These are phyloP conservation scores for Amphipyra tragopoginis DNA, from an alignment of 2,888 invertebrate species.

Conservation along the genomic window DNA sequence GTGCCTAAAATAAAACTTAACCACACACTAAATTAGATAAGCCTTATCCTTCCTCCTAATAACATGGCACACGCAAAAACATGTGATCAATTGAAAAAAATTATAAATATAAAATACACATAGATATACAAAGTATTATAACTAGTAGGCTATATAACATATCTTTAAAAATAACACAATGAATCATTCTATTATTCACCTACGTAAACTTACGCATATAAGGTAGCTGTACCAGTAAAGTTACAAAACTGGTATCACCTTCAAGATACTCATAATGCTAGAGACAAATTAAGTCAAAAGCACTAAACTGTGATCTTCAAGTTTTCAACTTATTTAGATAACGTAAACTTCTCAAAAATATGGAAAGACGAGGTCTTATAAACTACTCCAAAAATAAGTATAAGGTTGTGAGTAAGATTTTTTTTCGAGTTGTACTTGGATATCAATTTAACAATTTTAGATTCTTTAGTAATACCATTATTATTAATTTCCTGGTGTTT, in stretches of 20 bases:
- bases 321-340: constrained; percentile 1
- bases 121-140: neutral
- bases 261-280: constrained; percentile 8
- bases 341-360: constrained; percentile 1
- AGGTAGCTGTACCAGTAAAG: constrained; percentile 7
- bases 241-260: constrained; percentile 36
- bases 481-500: too few species aligned
- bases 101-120: neutral
- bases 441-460: too few species aligned
- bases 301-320: neutral
- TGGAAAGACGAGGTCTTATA: neutral
- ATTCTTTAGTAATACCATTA: too few species aligned
- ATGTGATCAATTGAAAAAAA: neutral
- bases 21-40: neutral
- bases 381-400: too few species aligned
- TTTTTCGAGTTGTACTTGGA: too few species aligned
- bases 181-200: constrained; percentile 23
- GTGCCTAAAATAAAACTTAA: too few species aligned
- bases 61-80: neutral
- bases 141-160: neutral
- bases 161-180: constrained; percentile 1
- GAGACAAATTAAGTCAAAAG: neutral
- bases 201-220: constrained; percentile 15
- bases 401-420: too few species aligned
- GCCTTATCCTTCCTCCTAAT: constrained; percentile 1